phyloP scores from a whole-genome alignment of 2,113 vertebrate species.

The Pholis gunnellus region DNA sequence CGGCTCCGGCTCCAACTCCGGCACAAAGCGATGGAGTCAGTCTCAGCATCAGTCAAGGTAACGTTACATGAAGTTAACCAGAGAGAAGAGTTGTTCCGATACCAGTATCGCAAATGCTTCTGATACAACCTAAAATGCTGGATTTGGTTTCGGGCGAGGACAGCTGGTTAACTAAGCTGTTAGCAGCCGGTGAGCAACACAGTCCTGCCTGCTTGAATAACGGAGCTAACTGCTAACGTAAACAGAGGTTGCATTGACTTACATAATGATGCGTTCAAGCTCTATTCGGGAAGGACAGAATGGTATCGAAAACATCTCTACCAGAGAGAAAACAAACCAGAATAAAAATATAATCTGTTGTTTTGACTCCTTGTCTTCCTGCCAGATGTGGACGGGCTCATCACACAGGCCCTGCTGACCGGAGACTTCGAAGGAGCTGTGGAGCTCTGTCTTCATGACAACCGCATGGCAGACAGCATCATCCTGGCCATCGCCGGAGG shows the following conservation, averaged over 20 bases:
- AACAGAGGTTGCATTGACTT: background rate
- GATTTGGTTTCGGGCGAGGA: too few relatives aligned
- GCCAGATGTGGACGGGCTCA: conserved; percentile 94
- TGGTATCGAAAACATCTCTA: too few relatives aligned
- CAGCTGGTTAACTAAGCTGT: too few relatives aligned
- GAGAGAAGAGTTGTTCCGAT: background rate
- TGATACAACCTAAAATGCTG: too few relatives aligned
- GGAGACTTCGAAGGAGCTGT: conserved; percentile 95
- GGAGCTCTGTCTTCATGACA: conserved; percentile 94
- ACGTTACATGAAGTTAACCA: too few relatives aligned
- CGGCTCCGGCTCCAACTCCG: conserved; percentile 1
- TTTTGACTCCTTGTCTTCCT: background rate
- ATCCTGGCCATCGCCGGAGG: conserved; percentile 96
- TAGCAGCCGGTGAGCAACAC: too few relatives aligned
- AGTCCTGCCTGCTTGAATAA: too few relatives aligned
- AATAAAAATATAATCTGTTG: background rate
- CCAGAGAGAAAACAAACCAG: too few relatives aligned
- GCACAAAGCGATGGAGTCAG: conserved; percentile 81
- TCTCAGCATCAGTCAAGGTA: conserved; percentile 90
- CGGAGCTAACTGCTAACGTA: too few relatives aligned
- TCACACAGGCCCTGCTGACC: conserved; percentile 93
- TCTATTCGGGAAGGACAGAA: too few relatives aligned
- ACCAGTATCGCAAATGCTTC: too few relatives aligned
- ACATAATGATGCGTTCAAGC: too few relatives aligned
- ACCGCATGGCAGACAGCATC: conserved; percentile 96